Conservation (phyloP, 2,888 invertebrate species). For the Drosophila lacicola region DNA sequence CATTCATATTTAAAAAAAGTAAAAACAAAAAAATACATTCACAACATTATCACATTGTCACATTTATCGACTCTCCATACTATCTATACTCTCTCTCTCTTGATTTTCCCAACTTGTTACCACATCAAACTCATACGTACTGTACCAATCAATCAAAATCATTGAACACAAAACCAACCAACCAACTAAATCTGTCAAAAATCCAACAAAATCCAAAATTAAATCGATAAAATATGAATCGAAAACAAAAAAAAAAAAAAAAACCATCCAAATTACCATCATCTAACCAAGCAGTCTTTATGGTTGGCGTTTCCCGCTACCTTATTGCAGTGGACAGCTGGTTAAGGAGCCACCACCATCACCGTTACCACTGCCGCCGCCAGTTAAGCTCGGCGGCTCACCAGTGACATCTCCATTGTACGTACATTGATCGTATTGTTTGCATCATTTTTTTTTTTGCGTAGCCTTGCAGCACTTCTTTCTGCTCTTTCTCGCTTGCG, state of each 20-base stretch:
- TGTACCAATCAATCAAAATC: constrained; percentile 25
- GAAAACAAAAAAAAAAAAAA: constrained; percentile 29
- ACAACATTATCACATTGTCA: constrained; percentile 39
- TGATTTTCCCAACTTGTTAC: constrained; percentile 39
- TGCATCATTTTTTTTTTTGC: constrained; percentile 7
- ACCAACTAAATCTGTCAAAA: constrained; percentile 16
- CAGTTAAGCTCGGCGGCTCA: constrained; percentile 91
- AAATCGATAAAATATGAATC: constrained; percentile 16
- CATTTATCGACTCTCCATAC: constrained; percentile 44
- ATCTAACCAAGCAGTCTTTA: constrained; percentile 91
- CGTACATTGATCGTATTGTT: constrained; percentile 80
- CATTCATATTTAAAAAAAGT: constrained; percentile 6
- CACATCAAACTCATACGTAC: constrained; percentile 45
- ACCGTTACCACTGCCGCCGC: constrained; percentile 92
- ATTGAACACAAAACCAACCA: constrained; percentile 38
- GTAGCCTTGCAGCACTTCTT: not conserved
- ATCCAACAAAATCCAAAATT: constrained; percentile 25
- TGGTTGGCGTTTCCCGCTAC: constrained; percentile 98
- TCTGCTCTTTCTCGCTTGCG: constrained; percentile 2
- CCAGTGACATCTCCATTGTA: constrained; percentile 89
- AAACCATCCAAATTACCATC: constrained; percentile 60
- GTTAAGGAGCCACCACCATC: constrained; percentile 91
- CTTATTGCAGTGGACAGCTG: constrained; percentile 94
- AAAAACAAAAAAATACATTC: constrained; percentile 12
- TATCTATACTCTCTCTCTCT: constrained; percentile 55